Conservation (phyloP, 1,140 invertebrate genomes). For the Glomeris maerens region DNA sequence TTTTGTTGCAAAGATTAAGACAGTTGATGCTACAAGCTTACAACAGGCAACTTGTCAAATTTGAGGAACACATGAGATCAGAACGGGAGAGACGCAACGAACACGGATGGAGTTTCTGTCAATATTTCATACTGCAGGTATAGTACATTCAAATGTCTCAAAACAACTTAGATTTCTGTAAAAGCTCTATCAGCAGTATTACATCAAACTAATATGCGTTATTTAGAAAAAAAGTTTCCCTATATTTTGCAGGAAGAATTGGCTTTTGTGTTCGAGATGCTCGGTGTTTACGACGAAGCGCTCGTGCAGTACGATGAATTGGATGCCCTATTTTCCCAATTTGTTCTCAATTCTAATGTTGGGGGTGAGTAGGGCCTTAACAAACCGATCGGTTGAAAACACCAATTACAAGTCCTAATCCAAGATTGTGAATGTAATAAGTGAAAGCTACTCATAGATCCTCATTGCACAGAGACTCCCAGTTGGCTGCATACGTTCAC, state of each 20-base stretch:
- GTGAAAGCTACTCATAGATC: not conserved
- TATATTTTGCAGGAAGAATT: conserved; percentile 73
- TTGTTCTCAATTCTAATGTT: conserved; percentile 78
- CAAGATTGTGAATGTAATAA: too few relatives aligned
- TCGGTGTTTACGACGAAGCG: conserved; percentile 83
- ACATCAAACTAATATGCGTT: not conserved
- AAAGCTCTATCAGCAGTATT: not conserved
- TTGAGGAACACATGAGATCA: conserved; percentile 80
- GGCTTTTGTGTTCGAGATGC: conserved; percentile 84
- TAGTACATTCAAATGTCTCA: conserved; percentile 12
- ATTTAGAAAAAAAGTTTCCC: not conserved
- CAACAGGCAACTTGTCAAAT: conserved; percentile 50
- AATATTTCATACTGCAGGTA: conserved; percentile 85
- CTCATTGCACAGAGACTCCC: conserved; percentile 18
- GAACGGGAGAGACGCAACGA: conserved; percentile 81
- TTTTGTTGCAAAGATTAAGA: conserved; percentile 62
- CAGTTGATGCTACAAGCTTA: conserved; percentile 73
- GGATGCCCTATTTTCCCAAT: conserved; percentile 92
- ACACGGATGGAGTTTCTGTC: conserved; percentile 80
- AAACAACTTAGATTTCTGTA: not conserved
- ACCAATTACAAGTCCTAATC: too few relatives aligned
- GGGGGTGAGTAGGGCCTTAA: conserved; percentile 41
- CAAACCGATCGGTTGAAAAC: too few relatives aligned
- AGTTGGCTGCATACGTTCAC: conserved; percentile 31
- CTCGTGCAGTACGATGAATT: conserved; percentile 93